Conservation (phyloP, 2,797 vertebrate species). For the Pseudocheirus occidentalis region DNA sequence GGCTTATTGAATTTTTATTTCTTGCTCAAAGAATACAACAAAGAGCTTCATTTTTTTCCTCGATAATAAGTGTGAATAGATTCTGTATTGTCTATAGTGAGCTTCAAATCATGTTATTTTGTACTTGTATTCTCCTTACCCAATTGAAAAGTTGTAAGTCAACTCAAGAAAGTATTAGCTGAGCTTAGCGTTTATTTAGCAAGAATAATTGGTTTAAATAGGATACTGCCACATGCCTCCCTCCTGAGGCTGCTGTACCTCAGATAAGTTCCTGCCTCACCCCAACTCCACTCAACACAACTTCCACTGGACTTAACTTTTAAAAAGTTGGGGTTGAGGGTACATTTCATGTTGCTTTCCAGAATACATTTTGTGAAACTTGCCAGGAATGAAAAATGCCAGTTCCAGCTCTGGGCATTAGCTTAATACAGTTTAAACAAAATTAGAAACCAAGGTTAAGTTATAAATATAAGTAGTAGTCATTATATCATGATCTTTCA, state of each 20-base stretch:
- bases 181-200: neutral
- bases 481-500: neutral
- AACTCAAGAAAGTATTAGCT: neutral
- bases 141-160: neutral
- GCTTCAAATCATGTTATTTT: neutral
- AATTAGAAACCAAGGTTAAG: neutral
- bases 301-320: neutral
- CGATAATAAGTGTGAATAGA: neutral
- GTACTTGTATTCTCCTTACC: neutral
- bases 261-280: neutral
- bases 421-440: neutral
- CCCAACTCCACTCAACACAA: neutral
- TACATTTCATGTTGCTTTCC: neutral
- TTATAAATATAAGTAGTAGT: neutral
- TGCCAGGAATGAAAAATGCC: neutral
- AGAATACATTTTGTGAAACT: neutral
- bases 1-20: neutral
- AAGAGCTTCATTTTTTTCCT: neutral
- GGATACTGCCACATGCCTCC: neutral
- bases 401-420: neutral
- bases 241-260: neutral
- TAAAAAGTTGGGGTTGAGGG: neutral
- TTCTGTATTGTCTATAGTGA: neutral
- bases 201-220: neutral
- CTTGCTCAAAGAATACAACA: neutral